These are phyloP conservation scores for Ptychobarbus kaznakovi DNA, from an alignment of 2,797 vertebrate species.

Conservation along the genomic window DNA sequence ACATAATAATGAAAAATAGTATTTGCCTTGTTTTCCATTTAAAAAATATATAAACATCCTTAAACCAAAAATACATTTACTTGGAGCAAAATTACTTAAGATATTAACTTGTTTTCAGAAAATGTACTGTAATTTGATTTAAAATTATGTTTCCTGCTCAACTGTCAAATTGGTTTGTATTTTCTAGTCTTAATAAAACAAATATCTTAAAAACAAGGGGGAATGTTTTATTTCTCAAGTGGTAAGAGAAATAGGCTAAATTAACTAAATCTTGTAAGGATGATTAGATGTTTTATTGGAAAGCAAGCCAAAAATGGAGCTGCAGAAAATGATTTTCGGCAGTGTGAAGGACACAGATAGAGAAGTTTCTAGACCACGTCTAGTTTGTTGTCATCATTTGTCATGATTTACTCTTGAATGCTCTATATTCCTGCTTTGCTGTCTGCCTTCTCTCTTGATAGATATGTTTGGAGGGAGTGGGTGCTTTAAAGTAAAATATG, in stretches of 20 bases:
- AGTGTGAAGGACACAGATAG: neutral
- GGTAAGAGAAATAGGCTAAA: neutral
- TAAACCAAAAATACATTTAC: neutral
- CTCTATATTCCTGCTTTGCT: slow-evolving; percentile 15
- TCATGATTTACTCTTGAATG: slow-evolving; percentile 31
- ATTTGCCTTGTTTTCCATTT: neutral
- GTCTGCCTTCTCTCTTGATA: slow-evolving; percentile 32
- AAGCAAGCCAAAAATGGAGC: neutral
- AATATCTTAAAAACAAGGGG: neutral
- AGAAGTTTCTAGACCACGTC: neutral
- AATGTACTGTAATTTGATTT: neutral
- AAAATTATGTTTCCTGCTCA: neutral
- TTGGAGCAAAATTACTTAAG: neutral
- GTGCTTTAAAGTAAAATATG: slow-evolving; percentile 21
- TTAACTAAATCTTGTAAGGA: neutral
- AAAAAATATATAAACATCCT: neutral
- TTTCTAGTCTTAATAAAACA: neutral
- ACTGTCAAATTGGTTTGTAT: neutral
- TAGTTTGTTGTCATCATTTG: slow-evolving; percentile 17
- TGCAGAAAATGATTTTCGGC: neutral
- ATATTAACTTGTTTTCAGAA: neutral
- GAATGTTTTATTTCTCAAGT: neutral
- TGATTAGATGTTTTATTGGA: neutral
- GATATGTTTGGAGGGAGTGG: slow-evolving; percentile 18
- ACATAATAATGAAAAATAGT: neutral